These are phyloP conservation scores for Dryococelus australis DNA, from an alignment of 2,888 invertebrate genomes.

Conservation along the genomic window DNA sequence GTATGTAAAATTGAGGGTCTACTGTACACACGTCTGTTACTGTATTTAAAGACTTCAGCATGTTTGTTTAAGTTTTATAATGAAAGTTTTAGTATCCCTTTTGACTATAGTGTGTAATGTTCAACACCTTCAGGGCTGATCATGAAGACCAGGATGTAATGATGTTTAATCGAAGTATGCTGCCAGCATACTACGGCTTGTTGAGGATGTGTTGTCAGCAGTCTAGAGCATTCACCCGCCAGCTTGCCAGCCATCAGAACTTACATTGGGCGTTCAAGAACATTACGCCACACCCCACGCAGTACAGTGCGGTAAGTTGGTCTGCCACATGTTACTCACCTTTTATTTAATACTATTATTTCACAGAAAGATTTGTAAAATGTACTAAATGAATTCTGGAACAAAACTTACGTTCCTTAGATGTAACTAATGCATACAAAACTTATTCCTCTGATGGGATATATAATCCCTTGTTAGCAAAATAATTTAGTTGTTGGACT, in stretches of 20 bases:
- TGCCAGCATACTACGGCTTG: conserved; percentile 91
- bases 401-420: no score
- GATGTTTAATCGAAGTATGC: conserved; percentile 90
- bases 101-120: background rate
- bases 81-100: background rate
- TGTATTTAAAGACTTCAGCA: no score
- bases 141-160: conserved; percentile 97
- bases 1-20: no score
- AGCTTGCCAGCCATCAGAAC: conserved; percentile 91
- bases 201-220: conserved; percentile 90
- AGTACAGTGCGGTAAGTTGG: conserved; percentile 78
- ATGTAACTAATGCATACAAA: no score
- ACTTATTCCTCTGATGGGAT: no score
- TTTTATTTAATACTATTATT: background rate
- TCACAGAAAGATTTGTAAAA: background rate
- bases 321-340: background rate
- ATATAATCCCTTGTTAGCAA: no score
- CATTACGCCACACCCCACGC: conserved; percentile 93
- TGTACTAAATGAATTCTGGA: background rate
- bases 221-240: conserved; percentile 83
- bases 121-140: conserved; percentile 75
- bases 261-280: conserved; percentile 97
- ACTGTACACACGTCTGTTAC: no score
- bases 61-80: no score
- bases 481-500: no score